Base-by-base conservation (phyloP, 1,140 invertebrate genomes). In the Scaptomyza montana region DNA sequence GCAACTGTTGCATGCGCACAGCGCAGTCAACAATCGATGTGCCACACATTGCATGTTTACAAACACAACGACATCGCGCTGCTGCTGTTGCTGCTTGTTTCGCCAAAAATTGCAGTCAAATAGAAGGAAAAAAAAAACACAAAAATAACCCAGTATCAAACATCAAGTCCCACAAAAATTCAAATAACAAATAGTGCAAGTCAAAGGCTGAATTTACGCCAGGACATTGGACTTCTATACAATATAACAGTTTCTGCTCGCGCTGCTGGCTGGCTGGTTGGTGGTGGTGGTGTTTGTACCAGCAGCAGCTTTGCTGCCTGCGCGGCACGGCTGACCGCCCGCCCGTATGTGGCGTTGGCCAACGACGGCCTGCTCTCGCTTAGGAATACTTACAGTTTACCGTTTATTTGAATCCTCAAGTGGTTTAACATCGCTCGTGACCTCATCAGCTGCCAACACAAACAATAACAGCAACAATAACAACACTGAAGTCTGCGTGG, bases 291-390 rank as follows among this genome's bases (percentile, higher is more conserved):
- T 36, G 33, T 36, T 36, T 36, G 33, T 36, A 36, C 8, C 33
- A 36, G 33, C 33, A 36, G 33, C 33, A 36, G 33, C 33, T 36
- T 9, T 36, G 33, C 33, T 36, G 33, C 8, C 8, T 36, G 33
- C 33, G 33, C 47, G 65, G 73, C 53, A 46, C 51, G 47, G 41
- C 53, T 39, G 47, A 50, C 54, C 64, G 74, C 74, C 57, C 36
- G 61, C 63, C 70, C 82, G 81, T 47, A 85, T 85, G 81, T 81
- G 81, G 81, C 82, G 82, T 87, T 87, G 81, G 81, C 82, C 78
- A 71, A 59, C 49, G 41, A 56, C 43, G 63, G 71, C 67, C 64
- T 61, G 56, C 64, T 73, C 64, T 73, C 70, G 70, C 64, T 36
- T 45, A 45, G 74, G 53, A 67, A 60, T 68, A 41, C 62, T 65